Percentiles rank a stretch among this genome's conserved stretches.
These are phyloP conservation scores for Acestrorhynchus altus DNA, from an alignment of 2,797 vertebrate genomes.

Conservation along the genomic window DNA sequence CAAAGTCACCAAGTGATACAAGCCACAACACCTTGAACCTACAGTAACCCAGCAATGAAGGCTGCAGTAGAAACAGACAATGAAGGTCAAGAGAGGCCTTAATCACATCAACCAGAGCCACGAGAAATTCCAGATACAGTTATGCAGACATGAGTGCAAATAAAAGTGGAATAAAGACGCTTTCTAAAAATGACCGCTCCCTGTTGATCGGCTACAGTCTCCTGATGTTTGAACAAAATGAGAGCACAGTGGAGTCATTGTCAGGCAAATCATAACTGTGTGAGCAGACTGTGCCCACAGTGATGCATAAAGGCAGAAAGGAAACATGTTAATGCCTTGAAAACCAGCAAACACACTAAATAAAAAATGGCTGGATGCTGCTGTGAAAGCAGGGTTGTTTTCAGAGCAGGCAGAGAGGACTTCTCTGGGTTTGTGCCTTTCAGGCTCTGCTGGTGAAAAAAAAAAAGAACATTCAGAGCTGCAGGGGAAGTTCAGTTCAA, in stretches of 20 bases:
- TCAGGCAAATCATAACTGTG: slow-evolving; percentile 13
- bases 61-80: neutral
- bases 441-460: neutral
- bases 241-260: slow-evolving; percentile 28
- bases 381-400: slow-evolving; percentile 37
- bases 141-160: neutral
- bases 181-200: neutral
- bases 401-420: neutral
- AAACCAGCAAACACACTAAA: neutral
- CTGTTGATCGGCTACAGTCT: neutral
- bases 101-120: neutral
- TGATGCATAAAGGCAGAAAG: neutral
- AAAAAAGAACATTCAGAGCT: slow-evolving; percentile 39
- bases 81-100: neutral
- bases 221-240: neutral
- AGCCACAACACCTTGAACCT: neutral
- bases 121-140: neutral
- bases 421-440: neutral
- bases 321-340: slow-evolving; percentile 11
- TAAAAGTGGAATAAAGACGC: neutral
- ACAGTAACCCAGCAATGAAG: neutral
- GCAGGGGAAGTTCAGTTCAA: slow-evolving; percentile 16
- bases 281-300: neutral
- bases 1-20: too few species aligned
- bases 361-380: neutral